phyloP scores from a whole-genome alignment of 2,797 vertebrate species.

The Epinephelus coioides region DNA sequence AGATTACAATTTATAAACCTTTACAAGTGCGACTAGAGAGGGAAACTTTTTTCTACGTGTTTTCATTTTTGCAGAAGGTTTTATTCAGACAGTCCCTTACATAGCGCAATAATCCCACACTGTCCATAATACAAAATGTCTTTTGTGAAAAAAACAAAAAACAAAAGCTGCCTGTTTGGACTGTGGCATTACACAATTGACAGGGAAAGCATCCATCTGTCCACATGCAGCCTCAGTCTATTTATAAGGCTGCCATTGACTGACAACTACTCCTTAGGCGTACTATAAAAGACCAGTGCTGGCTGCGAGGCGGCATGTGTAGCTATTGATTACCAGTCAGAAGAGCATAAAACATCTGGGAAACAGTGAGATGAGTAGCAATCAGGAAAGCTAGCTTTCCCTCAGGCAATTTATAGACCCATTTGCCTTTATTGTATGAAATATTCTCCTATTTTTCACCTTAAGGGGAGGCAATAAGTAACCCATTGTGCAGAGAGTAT shows the following conservation, averaged over 20 bases:
- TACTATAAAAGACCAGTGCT: slow-evolving; percentile 67
- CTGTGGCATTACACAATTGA: slow-evolving; percentile 65
- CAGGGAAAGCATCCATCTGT: slow-evolving; percentile 68
- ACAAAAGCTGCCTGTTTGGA: slow-evolving; percentile 42
- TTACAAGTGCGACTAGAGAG: neutral
- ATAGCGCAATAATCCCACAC: slow-evolving; percentile 2
- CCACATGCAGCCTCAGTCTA: slow-evolving; percentile 68
- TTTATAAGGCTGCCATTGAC: slow-evolving; percentile 77
- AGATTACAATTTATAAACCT: no score
- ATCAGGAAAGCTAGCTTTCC: slow-evolving; percentile 82
- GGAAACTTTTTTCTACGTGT: neutral
- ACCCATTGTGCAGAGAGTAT: slow-evolving; percentile 50
- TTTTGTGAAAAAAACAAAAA: slow-evolving; percentile 7
- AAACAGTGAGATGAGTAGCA: slow-evolving; percentile 84
- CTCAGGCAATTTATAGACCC: slow-evolving; percentile 85
- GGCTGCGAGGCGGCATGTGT: slow-evolving; percentile 79
- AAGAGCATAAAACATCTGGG: slow-evolving; percentile 85
- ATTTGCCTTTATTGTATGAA: slow-evolving; percentile 82
- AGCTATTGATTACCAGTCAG: slow-evolving; percentile 89
- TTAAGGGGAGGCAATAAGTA: slow-evolving; percentile 70
- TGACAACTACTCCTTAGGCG: slow-evolving; percentile 77
- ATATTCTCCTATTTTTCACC: slow-evolving; percentile 72
- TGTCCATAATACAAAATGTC: slow-evolving; percentile 5
- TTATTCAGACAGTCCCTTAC: neutral
- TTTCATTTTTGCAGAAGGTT: neutral